phyloP scores from a whole-genome alignment of 2,113 vertebrate genomes.

The Macrotus californicus region DNA sequence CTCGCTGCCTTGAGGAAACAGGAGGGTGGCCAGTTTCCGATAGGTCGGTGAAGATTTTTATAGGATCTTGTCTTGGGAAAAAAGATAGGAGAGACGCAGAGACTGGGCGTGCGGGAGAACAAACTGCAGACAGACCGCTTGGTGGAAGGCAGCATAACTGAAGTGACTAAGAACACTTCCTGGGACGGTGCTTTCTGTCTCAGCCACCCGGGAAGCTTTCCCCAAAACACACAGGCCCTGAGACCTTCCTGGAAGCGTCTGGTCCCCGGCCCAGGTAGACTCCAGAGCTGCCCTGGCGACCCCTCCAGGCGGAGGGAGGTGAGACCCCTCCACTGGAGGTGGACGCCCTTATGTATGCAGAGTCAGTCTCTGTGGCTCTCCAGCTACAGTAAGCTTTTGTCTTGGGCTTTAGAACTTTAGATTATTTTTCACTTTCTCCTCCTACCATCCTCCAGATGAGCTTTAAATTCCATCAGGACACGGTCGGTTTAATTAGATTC shows the following conservation, averaged over 20 bases:
- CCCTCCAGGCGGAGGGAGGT: not conserved
- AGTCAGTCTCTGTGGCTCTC: not conserved
- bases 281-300: not conserved
- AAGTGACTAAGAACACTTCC: not conserved
- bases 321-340: too few species aligned
- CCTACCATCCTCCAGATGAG: not conserved
- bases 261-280: not conserved
- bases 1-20: not conserved
- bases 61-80: not conserved
- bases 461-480: constrained; percentile 31
- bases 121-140: not conserved
- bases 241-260: not conserved
- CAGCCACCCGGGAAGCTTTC: not conserved
- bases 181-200: not conserved
- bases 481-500: constrained; percentile 44
- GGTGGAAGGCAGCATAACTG: not conserved
- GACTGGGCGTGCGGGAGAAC: too few species aligned
- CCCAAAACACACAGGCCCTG: not conserved
- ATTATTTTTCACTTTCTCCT: constrained; percentile 5
- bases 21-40: not conserved
- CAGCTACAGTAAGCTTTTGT: not conserved
- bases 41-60: not conserved
- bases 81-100: not conserved
- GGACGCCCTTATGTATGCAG: not conserved
- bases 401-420: not conserved